Evolutionary conservation across 2,797 vertebrate genomes (phyloP).

Genomic region (Phylloscopus collybita): DNA sequence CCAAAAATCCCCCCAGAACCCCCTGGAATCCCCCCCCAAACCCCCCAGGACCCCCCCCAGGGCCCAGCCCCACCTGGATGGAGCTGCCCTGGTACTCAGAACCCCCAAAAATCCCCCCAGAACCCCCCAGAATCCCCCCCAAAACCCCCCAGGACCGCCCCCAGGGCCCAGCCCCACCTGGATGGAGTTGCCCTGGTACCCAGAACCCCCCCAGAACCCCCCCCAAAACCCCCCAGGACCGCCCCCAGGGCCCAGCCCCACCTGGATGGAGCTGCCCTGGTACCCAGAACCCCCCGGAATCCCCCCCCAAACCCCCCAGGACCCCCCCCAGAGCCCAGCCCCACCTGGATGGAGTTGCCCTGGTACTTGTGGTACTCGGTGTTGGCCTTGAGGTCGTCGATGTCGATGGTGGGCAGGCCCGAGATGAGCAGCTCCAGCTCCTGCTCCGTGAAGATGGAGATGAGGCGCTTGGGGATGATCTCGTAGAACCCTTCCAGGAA

Average conservation of each 20-base stretch:
- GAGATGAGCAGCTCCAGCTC: constrained; percentile 97
- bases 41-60: no score
- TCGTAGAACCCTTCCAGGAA: constrained; percentile 97
- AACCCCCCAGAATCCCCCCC: background rate
- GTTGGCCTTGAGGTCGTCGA: constrained; percentile 97
- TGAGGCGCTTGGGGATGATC: constrained; percentile 96
- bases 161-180: no score
- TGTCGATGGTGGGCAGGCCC: constrained; percentile 95
- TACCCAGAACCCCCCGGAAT: background rate
- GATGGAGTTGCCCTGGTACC: no score
- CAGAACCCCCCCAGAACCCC: no score
- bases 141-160: no score
- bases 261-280: background rate
- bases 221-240: no score
- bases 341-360: constrained; percentile 96
- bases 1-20: no score
- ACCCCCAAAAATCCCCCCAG: no score
- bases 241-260: no score
- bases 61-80: no score
- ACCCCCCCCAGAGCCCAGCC: background rate
- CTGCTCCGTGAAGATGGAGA: constrained; percentile 99
- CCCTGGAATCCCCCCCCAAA: no score
- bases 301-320: background rate
- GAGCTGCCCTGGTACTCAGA: background rate
- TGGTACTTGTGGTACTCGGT: constrained; percentile 99